Base-by-base conservation (phyloP, 2,888 invertebrate species). In the Nomada fabriciana region DNA sequence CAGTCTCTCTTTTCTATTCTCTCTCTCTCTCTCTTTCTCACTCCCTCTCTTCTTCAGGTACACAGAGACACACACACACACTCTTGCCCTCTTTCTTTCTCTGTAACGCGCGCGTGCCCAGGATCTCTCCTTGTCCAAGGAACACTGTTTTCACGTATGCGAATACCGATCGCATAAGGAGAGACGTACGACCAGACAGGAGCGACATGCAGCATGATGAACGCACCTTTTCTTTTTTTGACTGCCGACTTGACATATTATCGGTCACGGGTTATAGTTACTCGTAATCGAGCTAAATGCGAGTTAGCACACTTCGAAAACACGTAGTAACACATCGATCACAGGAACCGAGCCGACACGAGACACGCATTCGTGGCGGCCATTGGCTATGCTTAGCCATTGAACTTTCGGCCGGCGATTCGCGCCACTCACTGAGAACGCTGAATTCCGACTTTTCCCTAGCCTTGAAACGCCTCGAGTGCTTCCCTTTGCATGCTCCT, bases 151-250 rank as follows among this genome's bases (percentile, higher is more conserved):
- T 69, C 84, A 74, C 72, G 61, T 67, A 64, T 25, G 72, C 59
- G 72, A 72, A 68, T 61, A 61, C 60, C 55, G 81, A 72, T 67
- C 61, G 43, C 73, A 55, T 57, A 57, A 80, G 67, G 53, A 74
- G 55, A 80, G 72, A 43, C 60, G 71, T 47, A 71, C 68, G 74
- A 55, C 20, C 25, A 68, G 73, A 71, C 71, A 75, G 64, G 59
- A 29, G 72, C 63, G 69, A 73, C 57, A 55, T 53, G 76, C 84
- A 85, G 68, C 83, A 83, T 80, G 71, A 81, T 68, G 68, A 75
- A 91, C 90, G 88, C 91, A 93, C 92, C 92, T 93, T 93, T 84
- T 93, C 92, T 87, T 93, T 93, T 89, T 91, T 93, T 67, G 86
- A 72, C 50, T 80, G 89, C 83, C 91, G 91, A 88, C 92, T 92